These are phyloP conservation scores for Nephrocerus scutellatus DNA, from an alignment of 2,888 invertebrate genomes.

Conservation along the genomic window DNA sequence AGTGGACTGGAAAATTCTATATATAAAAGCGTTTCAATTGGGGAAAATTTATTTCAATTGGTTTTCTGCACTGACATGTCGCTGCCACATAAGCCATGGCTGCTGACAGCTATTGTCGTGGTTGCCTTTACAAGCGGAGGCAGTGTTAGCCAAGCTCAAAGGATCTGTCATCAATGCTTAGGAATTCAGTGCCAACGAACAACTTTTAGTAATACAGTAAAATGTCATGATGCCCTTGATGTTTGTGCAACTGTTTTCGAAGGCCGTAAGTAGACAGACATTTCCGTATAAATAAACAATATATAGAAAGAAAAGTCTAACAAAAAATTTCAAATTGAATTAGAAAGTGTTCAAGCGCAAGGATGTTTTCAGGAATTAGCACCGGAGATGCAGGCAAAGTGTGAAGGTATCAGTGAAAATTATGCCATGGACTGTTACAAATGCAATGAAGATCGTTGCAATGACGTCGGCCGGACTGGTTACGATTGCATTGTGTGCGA, in stretches of 20 bases:
- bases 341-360: slow-evolving; percentile 27
- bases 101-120: background rate
- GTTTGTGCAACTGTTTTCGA: slow-evolving; percentile 33
- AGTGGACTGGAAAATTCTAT: too few relatives aligned
- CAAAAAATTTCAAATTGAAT: background rate
- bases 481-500: slow-evolving; percentile 31
- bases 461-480: slow-evolving; percentile 22
- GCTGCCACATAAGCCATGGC: slow-evolving; percentile 9
- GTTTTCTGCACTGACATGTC: too few relatives aligned
- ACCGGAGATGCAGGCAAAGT: slow-evolving; percentile 15
- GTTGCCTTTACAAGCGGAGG: slow-evolving; percentile 1
- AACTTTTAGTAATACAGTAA: slow-evolving; percentile 23
- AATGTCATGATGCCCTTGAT: slow-evolving; percentile 30
- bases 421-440: slow-evolving; percentile 19
- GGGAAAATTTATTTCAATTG: too few relatives aligned
- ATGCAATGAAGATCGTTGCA: slow-evolving; percentile 27
- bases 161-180: slow-evolving; percentile 28
- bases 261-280: slow-evolving; percentile 18
- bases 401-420: slow-evolving; percentile 9
- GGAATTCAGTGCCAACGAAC: slow-evolving; percentile 32
- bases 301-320: background rate
- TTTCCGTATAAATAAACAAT: too few relatives aligned
- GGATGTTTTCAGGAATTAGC: slow-evolving; percentile 28
- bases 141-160: slow-evolving; percentile 18
- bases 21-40: too few relatives aligned